Evolutionary conservation across 2,113 vertebrate species (phyloP).

Genomic region (Monopterus albus): DNA sequence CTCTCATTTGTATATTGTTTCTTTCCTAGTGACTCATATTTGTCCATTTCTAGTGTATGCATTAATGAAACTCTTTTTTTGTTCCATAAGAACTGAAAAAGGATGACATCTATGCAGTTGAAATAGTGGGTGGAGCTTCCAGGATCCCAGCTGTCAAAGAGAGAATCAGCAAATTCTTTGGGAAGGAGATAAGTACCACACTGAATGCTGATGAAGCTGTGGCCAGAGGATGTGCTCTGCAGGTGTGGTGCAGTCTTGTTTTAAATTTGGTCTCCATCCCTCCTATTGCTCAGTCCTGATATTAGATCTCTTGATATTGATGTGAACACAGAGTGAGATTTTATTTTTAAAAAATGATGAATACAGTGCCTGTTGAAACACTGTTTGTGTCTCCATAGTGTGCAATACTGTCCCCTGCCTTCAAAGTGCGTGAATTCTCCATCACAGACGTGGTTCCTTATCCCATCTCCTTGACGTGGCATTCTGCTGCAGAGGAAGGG

Average conservation of each 20-base stretch:
- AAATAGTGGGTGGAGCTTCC: slow-evolving; percentile 96
- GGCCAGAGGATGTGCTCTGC: slow-evolving; percentile 94
- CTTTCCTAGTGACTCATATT: background rate
- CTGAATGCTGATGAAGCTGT: slow-evolving; percentile 98
- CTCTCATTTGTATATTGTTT: background rate
- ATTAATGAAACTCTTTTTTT: background rate
- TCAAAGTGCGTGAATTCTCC: slow-evolving; percentile 98
- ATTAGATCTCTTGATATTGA: background rate
- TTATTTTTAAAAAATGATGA: background rate
- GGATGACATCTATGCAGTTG: slow-evolving; percentile 96
- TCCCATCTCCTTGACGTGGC: slow-evolving; percentile 96
- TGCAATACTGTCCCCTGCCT: slow-evolving; percentile 96
- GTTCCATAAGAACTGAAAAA: slow-evolving; percentile 86
- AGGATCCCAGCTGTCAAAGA: slow-evolving; percentile 96
- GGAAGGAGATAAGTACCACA: slow-evolving; percentile 95
- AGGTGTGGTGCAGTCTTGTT: slow-evolving; percentile 79
- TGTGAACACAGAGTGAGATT: background rate
- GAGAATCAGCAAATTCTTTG: slow-evolving; percentile 94
- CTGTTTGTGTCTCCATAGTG: slow-evolving; percentile 81
- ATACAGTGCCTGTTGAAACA: background rate
- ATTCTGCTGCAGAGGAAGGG: slow-evolving; percentile 94
- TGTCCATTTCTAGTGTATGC: too few relatives aligned
- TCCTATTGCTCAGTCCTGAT: background rate
- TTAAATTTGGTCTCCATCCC: background rate
- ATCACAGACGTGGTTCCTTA: slow-evolving; percentile 93